Conservation (phyloP, 2,888 invertebrate genomes). For the Petrolisthes cinctipes region DNA sequence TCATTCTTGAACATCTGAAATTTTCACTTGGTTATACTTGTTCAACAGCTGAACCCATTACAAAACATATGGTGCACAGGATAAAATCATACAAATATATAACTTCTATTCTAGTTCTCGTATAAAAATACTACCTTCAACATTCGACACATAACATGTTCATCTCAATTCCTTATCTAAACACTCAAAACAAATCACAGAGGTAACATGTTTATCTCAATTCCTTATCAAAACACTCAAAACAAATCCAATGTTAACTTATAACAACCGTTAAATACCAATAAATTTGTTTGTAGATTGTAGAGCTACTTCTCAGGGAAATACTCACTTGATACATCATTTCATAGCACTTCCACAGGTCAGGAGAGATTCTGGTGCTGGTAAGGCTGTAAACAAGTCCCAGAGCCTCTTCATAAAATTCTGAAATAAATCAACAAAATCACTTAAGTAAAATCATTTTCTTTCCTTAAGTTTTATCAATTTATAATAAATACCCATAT, state of each 20-base stretch:
- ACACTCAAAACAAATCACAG: too few species aligned
- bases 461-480: not conserved
- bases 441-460: not conserved
- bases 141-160: too few species aligned
- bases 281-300: not conserved
- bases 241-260: not conserved
- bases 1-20: constrained; percentile 88
- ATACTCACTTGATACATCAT: constrained; percentile 80
- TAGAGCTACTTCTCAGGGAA: not conserved
- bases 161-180: too few species aligned
- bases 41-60: too few species aligned
- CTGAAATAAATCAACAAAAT: constrained; percentile 37
- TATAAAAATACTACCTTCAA: too few species aligned
- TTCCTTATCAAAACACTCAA: too few species aligned
- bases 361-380: constrained; percentile 85
- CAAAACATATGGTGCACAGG: too few species aligned
- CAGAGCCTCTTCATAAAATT: constrained; percentile 75
- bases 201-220: too few species aligned
- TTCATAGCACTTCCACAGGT: constrained; percentile 96
- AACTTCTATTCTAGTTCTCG: too few species aligned
- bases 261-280: not conserved
- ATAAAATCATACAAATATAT: too few species aligned
- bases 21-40: not conserved
- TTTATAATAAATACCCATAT: not conserved
- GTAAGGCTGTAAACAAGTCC: constrained; percentile 93